Percentiles rank a stretch among this genome's conserved stretches.
phyloP scores from a whole-genome alignment of 2,113 vertebrate genomes.

The Rhinopomastus cyanomelas region DNA sequence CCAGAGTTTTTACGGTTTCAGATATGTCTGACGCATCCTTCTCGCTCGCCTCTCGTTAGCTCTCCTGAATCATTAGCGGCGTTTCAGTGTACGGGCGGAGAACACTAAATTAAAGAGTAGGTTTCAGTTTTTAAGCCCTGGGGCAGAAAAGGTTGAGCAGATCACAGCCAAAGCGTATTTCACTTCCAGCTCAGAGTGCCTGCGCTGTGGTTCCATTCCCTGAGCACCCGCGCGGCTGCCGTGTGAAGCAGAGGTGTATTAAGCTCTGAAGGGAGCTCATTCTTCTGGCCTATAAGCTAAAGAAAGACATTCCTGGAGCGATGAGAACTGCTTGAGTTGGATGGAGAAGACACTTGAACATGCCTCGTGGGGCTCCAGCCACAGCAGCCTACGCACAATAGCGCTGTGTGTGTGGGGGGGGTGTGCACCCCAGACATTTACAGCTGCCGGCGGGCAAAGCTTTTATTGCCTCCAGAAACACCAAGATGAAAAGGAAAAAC shows the following conservation, averaged over 20 bases:
- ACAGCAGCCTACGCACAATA: neutral
- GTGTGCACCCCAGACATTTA: slow-evolving; percentile 17
- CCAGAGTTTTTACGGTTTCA: slow-evolving; percentile 22
- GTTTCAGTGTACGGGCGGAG: slow-evolving; percentile 22
- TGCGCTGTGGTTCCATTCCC: slow-evolving; percentile 47
- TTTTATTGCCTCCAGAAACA: slow-evolving; percentile 20
- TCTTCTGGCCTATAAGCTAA: slow-evolving; percentile 23
- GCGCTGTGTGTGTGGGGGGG: too few relatives aligned
- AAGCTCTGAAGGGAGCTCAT: slow-evolving; percentile 58
- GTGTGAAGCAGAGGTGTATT: slow-evolving; percentile 22
- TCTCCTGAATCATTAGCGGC: slow-evolving; percentile 34
- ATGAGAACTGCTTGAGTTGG: slow-evolving; percentile 36
- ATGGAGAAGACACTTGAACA: slow-evolving; percentile 48
- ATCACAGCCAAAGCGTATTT: slow-evolving; percentile 64
- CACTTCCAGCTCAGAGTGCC: slow-evolving; percentile 51
- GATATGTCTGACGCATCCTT: slow-evolving; percentile 25
- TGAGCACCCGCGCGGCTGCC: neutral
- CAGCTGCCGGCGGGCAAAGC: slow-evolving; percentile 14
- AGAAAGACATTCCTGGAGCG: slow-evolving; percentile 30
- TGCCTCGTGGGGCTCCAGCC: slow-evolving; percentile 12
- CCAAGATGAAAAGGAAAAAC: neutral
- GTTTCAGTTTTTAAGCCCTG: slow-evolving; percentile 54
- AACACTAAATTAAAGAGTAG: slow-evolving; percentile 63
- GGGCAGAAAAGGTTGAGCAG: slow-evolving; percentile 62
- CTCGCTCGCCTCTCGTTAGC: slow-evolving; percentile 45